Evolutionary conservation across 2,888 invertebrate species (phyloP), one percentile per base, ranked within the genome.

Genomic region (Labia minor): DNA sequence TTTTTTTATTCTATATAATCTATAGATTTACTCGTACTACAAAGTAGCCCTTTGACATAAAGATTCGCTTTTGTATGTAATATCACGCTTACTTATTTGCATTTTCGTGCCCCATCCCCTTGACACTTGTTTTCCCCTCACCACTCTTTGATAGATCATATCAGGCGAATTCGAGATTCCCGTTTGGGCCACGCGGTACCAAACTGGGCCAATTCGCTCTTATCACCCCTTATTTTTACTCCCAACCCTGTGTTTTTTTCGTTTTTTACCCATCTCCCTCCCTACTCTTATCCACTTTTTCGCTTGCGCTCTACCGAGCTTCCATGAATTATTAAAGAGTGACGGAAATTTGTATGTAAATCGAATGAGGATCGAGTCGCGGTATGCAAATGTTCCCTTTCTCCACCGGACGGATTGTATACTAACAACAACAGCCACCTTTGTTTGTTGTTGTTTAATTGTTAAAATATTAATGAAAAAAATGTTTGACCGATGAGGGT

Each of bases 241-340:
- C 49, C 49, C 49, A 49, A 11, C 33, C 33, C 14, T 49, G 33
- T 6, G 6, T 8, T 33, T 33, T 33, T 49, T 49, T 49, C 14
- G 3, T 49, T n/a, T 16, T n/a, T 49, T 49, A 16, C 14, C 14
- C n/a, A 11, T 49, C n/a, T 49, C 49, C 14, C 49, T 11, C n/a
- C n/a, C n/a, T 26, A 6, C 26, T 26, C 26, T 26, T 26, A 6
- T 26, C 26, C 49, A 49, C n/a, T 49, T 49, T 49, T 49, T 49
- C 49, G 16, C 49, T 49, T 16, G 49, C 49, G 2, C 49, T 49
- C 49, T n/a, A 49, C 49, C 49, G 49, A 49, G 49, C 49, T 49
- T 49, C 49, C n/a, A 49, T 49, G 49, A 49, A 49, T 49, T 49
- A 49, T 49, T 49, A 49, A 49, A 49, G 49, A 49, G 49, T 49